phyloP scores from a whole-genome alignment of 1,140 invertebrate genomes.

The Amyelois transitella region DNA sequence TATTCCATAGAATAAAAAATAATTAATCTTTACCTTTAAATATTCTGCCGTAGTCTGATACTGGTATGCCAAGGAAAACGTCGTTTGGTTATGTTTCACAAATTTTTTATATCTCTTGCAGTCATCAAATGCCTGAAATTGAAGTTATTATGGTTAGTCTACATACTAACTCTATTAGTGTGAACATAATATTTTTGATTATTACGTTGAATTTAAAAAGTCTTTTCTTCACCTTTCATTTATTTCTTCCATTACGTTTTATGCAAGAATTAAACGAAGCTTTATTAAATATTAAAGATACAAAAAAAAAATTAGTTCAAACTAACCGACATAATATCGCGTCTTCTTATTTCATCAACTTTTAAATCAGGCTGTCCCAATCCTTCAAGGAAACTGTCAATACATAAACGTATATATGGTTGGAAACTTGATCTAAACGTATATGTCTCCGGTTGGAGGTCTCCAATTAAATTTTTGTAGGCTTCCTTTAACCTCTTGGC shows the following conservation, averaged over 20 bases:
- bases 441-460: constrained; percentile 30
- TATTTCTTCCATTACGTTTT: too few species aligned
- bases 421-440: constrained; percentile 33
- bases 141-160: too few species aligned
- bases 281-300: too few species aligned
- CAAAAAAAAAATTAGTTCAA: too few species aligned
- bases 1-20: too few species aligned
- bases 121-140: not conserved
- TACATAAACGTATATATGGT: constrained; percentile 40
- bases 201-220: too few species aligned
- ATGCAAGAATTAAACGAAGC: too few species aligned
- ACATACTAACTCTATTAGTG: too few species aligned
- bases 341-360: not conserved
- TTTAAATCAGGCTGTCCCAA: constrained; percentile 8
- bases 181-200: too few species aligned
- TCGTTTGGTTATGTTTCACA: not conserved
- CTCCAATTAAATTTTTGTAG: constrained; percentile 36
- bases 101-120: not conserved
- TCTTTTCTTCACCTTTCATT: too few species aligned
- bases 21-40: not conserved
- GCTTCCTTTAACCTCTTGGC: constrained; percentile 41
- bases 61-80: not conserved
- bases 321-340: constrained; percentile 1
- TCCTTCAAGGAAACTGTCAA: constrained; percentile 37
- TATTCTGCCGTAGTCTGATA: not conserved